Evolutionary conservation across 2,113 vertebrate genomes (phyloP).

Genomic region (Oreocharis arfaki): DNA sequence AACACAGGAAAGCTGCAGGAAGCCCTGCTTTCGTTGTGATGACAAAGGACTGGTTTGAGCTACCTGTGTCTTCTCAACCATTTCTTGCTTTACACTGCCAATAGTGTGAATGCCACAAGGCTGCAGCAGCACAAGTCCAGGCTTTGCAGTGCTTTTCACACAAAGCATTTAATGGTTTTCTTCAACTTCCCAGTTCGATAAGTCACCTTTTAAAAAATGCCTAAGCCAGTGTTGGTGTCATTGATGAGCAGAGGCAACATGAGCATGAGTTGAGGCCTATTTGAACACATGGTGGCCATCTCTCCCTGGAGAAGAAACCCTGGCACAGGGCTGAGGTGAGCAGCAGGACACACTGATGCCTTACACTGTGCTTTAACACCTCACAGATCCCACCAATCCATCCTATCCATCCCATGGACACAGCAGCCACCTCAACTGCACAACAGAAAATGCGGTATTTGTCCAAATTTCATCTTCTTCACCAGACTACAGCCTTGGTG

Average conservation of each 20-base stretch:
- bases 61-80: background rate
- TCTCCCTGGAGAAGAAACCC: background rate
- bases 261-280: background rate
- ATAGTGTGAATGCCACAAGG: background rate
- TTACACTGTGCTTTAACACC: background rate
- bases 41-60: background rate
- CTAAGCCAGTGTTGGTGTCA: background rate
- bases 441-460: background rate
- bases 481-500: background rate
- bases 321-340: background rate
- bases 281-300: background rate
- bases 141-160: background rate
- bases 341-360: background rate
- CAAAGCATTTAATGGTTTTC: background rate
- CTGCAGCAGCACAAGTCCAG: background rate
- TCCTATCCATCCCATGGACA: background rate
- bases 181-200: background rate
- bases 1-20: background rate
- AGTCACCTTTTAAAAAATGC: background rate
- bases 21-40: background rate
- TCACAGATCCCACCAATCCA: background rate
- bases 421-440: background rate
- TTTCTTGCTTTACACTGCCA: background rate
- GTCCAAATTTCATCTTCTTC: background rate
- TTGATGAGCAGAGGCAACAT: background rate